Evolutionary conservation across 1,140 invertebrate species (phyloP), one percentile per base, ranked within the genome.

Genomic region (Zeugodacus cucurbitae): DNA sequence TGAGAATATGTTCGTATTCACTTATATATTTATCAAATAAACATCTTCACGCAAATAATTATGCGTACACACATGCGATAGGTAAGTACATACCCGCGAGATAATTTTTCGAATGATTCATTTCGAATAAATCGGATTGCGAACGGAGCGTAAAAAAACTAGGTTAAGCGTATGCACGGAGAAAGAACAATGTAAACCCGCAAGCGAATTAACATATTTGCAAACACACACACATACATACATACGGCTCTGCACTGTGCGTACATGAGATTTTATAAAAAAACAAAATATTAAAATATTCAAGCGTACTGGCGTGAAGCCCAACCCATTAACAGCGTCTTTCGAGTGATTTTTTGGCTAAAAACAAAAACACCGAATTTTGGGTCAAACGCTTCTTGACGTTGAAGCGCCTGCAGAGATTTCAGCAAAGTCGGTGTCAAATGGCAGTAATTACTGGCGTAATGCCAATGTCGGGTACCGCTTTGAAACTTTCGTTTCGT

Each of bases 361-460:
- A 48, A 48, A 70, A 37, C 8, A 37, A 70, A 29, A 82, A 48
- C 0, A 48, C n/a, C 2, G 3, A 29, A 48, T 82, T 82, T 82
- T 82, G 44, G 74, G 41, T 82, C 74, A 82, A 44, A 82, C 74
- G 7, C 41, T 48, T 44, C 44, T 82, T 37, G 74, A 2, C 4
- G 41, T 41, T 17, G 26, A 82, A 44, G 44, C 7, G 41, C 11
- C 48, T 48, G 41, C n/a, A 82, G 74, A 82, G 37, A 48, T 82
- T 82, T 82, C 74, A 82, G 74, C n/a, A 37, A 82, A 3, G 44
- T 82, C 48, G 41, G 44, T 48, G 74, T 82, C 74, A 82, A 82
- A 48, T 82, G n/a, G 26, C 41, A 82, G 74, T 54, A 82, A 82
- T 82, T 82, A 82, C 74, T 54, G 74, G 41, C 74, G 37, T 82